phyloP scores from a whole-genome alignment of 2,888 invertebrate species.

The Drosophila affinis region DNA sequence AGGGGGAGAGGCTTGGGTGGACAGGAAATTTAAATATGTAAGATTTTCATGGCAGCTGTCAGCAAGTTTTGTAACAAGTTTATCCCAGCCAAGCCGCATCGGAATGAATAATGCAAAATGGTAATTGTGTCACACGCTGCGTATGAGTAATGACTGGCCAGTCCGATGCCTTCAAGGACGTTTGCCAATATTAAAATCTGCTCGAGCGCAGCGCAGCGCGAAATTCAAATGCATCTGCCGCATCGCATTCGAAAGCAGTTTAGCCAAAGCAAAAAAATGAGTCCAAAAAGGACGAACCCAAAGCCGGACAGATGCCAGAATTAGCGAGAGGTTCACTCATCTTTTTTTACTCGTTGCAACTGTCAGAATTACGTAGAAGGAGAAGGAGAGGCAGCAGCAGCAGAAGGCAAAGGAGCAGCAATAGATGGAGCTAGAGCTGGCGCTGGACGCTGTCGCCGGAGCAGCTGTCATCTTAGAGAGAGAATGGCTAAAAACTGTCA shows the following conservation, averaged over 20 bases:
- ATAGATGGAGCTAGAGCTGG: not conserved
- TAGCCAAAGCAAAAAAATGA: conserved; percentile 11
- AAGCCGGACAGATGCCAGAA: conserved; percentile 70
- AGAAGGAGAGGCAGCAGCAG: not conserved
- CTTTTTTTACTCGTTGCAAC: conserved; percentile 40
- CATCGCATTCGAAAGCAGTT: conserved; percentile 55
- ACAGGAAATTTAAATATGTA: conserved; percentile 69
- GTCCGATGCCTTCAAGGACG: conserved; percentile 65
- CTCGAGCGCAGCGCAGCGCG: conserved; percentile 68
- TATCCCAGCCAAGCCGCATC: conserved; percentile 47
- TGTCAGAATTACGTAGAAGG: conserved; percentile 21
- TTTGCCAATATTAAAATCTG: conserved; percentile 70
- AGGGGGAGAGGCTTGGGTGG: not conserved
- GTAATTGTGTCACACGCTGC: conserved; percentile 64
- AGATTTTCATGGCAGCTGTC: conserved; percentile 62
- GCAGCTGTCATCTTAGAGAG: conserved; percentile 45
- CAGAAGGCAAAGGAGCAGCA: not conserved
- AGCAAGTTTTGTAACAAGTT: conserved; percentile 54
- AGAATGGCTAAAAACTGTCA: conserved; percentile 55
- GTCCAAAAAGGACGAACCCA: conserved; percentile 24
- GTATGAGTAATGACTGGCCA: conserved; percentile 70
- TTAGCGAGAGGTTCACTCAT: conserved; percentile 56
- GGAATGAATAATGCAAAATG: conserved; percentile 68
- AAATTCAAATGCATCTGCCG: conserved; percentile 75
- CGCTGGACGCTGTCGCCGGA: conserved; percentile 14